A percentile compares a stretch with the other conserved stretches of the same genome.
Conservation (phyloP, 2,888 invertebrate species). For the Cremastobaeus sp. region DNA sequence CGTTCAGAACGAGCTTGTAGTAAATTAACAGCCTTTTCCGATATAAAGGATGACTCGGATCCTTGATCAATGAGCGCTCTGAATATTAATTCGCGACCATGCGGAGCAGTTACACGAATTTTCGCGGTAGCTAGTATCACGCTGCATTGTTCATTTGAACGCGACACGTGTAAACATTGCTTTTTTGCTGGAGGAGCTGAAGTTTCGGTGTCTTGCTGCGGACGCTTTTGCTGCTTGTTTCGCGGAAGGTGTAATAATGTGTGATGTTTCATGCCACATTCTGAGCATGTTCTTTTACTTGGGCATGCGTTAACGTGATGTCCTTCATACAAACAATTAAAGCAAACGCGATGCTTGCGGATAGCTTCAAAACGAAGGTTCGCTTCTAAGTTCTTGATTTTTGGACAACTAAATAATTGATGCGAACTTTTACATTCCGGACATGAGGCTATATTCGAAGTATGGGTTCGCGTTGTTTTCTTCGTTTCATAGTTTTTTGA, state of each 20-base stretch:
- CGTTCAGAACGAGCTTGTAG: too few relatives aligned
- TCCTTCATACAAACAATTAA: constrained; percentile 16
- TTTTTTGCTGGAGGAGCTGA: too few relatives aligned
- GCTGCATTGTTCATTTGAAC: too few relatives aligned
- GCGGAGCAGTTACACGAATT: not conserved
- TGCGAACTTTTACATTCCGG: constrained; percentile 1
- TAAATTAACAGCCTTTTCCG: constrained; percentile 5
- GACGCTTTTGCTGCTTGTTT: too few relatives aligned
- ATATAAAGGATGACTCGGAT: constrained; percentile 9
- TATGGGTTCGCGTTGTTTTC: too few relatives aligned
- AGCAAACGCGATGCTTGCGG: constrained; percentile 13
- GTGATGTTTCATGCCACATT: not conserved
- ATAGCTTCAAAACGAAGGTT: not conserved
- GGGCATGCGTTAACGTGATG: constrained; percentile 3
- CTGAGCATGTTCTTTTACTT: not conserved
- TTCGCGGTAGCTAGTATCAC: constrained; percentile 16
- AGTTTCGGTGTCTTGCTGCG: too few relatives aligned
- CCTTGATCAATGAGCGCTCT: constrained; percentile 2
- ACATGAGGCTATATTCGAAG: not conserved
- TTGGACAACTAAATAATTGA: not conserved
- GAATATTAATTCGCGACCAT: not conserved
- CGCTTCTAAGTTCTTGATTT: not conserved
- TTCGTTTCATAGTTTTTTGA: too few relatives aligned
- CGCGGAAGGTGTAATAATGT: too few relatives aligned
- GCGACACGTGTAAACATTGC: too few relatives aligned